phyloP scores from a whole-genome alignment of 1,140 invertebrate species.

The Araneus ventricosus region DNA sequence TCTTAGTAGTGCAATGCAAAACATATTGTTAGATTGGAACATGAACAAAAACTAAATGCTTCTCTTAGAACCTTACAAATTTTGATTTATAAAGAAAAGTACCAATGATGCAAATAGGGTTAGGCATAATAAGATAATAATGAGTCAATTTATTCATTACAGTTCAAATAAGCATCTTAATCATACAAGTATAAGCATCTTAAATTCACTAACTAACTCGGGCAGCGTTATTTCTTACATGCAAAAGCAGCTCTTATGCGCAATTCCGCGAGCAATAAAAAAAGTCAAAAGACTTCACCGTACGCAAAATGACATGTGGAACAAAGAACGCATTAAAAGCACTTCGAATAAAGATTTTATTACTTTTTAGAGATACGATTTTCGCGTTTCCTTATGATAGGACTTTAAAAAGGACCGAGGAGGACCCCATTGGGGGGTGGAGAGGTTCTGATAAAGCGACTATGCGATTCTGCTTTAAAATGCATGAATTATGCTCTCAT shows the following conservation, averaged over 20 bases:
- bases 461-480: constrained; percentile 16
- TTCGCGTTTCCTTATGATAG: constrained; percentile 37
- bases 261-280: not conserved
- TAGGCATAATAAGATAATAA: too few relatives aligned
- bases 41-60: too few relatives aligned
- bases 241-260: not conserved
- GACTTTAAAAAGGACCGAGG: not conserved
- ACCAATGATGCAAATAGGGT: too few relatives aligned
- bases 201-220: too few relatives aligned
- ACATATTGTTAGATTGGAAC: too few relatives aligned
- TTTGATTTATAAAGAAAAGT: too few relatives aligned
- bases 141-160: too few relatives aligned
- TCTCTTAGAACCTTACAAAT: too few relatives aligned
- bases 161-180: too few relatives aligned
- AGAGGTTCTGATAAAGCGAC: not conserved
- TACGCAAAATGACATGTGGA: constrained; percentile 5
- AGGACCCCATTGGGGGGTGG: not conserved
- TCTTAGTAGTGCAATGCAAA: too few relatives aligned
- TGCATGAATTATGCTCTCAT: constrained; percentile 51
- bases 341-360: constrained; percentile 33
- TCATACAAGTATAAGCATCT: too few relatives aligned
- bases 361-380: constrained; percentile 44
- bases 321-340: constrained; percentile 43
- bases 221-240: not conserved
- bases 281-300: not conserved